Base-by-base conservation (phyloP, 1,140 invertebrate species). In the Pteromalus puparum region DNA sequence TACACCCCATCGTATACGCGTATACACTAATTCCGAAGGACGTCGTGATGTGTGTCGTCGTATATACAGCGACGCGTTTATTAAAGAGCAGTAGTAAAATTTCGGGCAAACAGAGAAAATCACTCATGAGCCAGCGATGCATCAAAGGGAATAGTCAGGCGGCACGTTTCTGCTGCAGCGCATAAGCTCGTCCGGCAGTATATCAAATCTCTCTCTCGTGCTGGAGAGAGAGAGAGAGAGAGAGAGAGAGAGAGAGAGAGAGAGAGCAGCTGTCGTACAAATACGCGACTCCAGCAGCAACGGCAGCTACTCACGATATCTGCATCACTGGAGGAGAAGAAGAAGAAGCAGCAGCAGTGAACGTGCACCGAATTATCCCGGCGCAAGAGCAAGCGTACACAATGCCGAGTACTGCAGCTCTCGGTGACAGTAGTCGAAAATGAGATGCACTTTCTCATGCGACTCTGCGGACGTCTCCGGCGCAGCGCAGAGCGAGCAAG, bases 361-460 rank as follows among this genome's bases (percentile, higher is more conserved):
- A 73, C 80, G 80, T 81, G 80, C 80, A 72, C 68, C 80, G 80
- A 81, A 81, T 81, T 72, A 81, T 81, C 67, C 80, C 38, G 12
- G 72, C 30, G 18, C 12, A 13, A 48, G n/a, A 26, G 38, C 34
- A 26, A 21, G 72, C 3, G 21, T 2, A 18, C 13, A 30, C 73
- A 24, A 30, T 30, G 28, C 30, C 5, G 26, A 21, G 28, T 2
- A 3, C 28, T n/a, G n/a, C 61, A 70, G 42, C 24, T 46, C 24
- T 42, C 30, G 78, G 38, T 78, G 80, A 80, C 85, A 65, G 81
- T 65, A 79, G 67, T 73, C 77, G 70, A 84, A 80, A 86, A 85
- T 85, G 84, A 85, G 79, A 85, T 85, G 84, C 84, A 73, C 83
- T 75, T 79, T 76, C 81, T 83, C 82, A 75, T 83, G 73, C 46